A percentile compares a stretch with the other conserved stretches of the same genome.
These are phyloP conservation scores for Crossaster papposus DNA, from an alignment of 53 echinoderm and acorn worm genomes.

Conservation along the genomic window DNA sequence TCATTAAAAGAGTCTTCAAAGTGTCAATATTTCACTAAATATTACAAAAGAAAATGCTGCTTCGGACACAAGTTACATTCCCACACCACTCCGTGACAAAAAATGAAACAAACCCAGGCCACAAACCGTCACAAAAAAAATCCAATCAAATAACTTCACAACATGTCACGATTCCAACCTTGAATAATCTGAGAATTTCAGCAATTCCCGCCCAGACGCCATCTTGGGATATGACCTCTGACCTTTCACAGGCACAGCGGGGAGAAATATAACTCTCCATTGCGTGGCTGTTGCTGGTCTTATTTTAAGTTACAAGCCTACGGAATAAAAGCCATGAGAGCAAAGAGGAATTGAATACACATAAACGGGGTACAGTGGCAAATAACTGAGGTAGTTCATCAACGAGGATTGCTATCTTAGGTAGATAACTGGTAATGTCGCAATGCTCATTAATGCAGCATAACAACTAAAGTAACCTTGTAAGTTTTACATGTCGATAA, in stretches of 20 bases:
- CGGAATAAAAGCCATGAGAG: slow-evolving; percentile 42
- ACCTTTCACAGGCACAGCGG: slow-evolving; percentile 33
- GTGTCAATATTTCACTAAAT: neutral
- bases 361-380: neutral
- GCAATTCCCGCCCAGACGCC: slow-evolving; percentile 37
- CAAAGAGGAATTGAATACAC: slow-evolving; percentile 2
- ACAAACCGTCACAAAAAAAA: slow-evolving; percentile 35
- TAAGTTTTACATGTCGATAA: neutral
- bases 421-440: neutral
- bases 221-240: slow-evolving; percentile 41
- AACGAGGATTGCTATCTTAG: slow-evolving; percentile 4
- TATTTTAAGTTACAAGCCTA: slow-evolving; percentile 58
- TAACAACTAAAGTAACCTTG: neutral
- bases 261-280: slow-evolving; percentile 34
- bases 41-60: neutral
- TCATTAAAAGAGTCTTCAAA: neutral
- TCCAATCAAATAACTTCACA: slow-evolving; percentile 34
- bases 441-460: neutral
- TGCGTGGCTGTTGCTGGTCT: slow-evolving; percentile 37
- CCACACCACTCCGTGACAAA: slow-evolving; percentile 52
- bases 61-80: slow-evolving; percentile 44
- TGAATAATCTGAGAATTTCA: slow-evolving; percentile 13
- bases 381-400: slow-evolving; percentile 12
- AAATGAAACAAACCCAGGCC: slow-evolving; percentile 28
- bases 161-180: slow-evolving; percentile 49